Conservation (phyloP, 2,797 vertebrate species). For the Linurgus olivaceus region DNA sequence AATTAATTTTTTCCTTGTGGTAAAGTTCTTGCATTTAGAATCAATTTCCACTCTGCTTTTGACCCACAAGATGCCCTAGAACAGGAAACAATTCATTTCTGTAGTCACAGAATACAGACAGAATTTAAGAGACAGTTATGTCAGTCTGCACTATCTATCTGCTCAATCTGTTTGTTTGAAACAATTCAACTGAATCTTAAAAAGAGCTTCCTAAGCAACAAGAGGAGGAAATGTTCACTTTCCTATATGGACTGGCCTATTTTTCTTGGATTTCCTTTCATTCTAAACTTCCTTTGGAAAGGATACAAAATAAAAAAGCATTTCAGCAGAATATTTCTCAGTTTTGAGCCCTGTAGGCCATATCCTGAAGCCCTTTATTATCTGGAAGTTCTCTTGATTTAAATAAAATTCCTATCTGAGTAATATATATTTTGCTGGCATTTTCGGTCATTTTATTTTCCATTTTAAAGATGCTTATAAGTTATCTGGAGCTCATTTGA, state of each 20-base stretch:
- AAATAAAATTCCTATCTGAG: background rate
- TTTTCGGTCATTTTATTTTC: background rate
- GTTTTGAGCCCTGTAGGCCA: background rate
- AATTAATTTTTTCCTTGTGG: background rate
- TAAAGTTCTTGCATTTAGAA: background rate
- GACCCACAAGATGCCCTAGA: background rate
- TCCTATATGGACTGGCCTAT: background rate
- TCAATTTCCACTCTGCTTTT: background rate
- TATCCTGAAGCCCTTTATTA: background rate
- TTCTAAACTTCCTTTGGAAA: background rate
- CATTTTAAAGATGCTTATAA: background rate
- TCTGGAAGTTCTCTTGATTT: background rate
- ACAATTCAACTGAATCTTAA: background rate
- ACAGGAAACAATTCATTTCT: background rate
- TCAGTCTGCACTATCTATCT: background rate
- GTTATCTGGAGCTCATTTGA: background rate
- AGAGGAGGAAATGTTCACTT: background rate
- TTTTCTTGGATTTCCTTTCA: slow-evolving; percentile 11
- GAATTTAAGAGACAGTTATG: background rate
- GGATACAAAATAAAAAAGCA: background rate
- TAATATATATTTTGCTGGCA: background rate
- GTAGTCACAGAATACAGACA: background rate
- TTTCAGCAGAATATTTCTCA: background rate
- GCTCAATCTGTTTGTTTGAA: background rate
- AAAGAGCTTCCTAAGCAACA: background rate